These are phyloP conservation scores for Eptatretus burgeri DNA, from an alignment of 2,113 vertebrate genomes.

Conservation along the genomic window DNA sequence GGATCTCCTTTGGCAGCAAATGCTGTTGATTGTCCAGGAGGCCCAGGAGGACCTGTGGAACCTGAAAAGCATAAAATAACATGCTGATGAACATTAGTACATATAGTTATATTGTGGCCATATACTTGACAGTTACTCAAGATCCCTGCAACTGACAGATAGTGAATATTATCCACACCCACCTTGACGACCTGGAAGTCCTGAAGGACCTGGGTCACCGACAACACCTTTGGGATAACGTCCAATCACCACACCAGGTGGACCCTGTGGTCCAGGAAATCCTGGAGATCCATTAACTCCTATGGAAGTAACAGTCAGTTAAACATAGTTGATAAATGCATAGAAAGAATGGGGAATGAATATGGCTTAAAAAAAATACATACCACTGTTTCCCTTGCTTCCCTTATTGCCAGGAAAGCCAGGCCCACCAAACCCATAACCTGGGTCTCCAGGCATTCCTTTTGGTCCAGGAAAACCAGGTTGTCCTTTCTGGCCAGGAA, in stretches of 20 bases:
- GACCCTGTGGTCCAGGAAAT: neutral
- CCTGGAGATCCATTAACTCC: too few relatives aligned
- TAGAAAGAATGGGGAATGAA: slow-evolving; percentile 14
- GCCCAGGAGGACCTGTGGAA: neutral
- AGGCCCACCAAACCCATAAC: neutral
- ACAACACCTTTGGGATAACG: neutral
- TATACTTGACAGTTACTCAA: too few relatives aligned
- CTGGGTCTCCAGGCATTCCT: neutral
- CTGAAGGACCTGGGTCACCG: neutral
- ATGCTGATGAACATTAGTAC: too few relatives aligned
- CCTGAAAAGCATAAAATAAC: neutral
- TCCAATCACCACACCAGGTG: neutral
- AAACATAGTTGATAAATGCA: slow-evolving; percentile 14
- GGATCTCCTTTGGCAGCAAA: neutral
- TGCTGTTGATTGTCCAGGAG: neutral
- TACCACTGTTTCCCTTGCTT: neutral
- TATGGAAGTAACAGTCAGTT: slow-evolving; percentile 16
- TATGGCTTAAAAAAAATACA: neutral
- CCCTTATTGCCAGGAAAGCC: neutral
- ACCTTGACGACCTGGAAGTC: neutral
- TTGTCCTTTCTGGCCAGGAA: neutral
- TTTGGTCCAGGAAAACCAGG: neutral
- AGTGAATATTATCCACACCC: too few relatives aligned
- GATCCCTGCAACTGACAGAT: too few relatives aligned
- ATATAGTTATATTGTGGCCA: too few relatives aligned